Conservation (phyloP, 1,140 invertebrate species). For the Cyrtorhinus lividipennis region DNA sequence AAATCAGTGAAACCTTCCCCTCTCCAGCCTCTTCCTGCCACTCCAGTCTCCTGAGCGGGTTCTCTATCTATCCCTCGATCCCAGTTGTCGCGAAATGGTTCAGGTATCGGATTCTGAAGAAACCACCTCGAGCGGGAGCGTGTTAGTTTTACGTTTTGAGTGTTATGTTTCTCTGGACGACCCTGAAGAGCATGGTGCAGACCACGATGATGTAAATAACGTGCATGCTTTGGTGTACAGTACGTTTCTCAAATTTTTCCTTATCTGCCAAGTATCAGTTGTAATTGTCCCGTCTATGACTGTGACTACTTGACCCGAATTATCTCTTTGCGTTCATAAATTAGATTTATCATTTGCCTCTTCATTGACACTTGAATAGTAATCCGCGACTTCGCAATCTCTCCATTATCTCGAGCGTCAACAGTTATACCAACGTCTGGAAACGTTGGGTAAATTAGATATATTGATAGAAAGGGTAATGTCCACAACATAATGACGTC, state of each 20-base stretch:
- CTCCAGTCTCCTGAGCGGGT: neutral
- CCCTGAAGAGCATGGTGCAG: neutral
- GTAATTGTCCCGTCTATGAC: neutral
- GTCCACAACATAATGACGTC: too few species aligned
- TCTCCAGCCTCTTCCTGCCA: neutral
- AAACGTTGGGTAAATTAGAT: too few species aligned
- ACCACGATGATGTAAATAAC: constrained; percentile 5
- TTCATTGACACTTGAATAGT: neutral
- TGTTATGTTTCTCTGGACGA: neutral
- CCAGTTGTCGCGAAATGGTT: neutral
- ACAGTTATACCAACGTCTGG: neutral
- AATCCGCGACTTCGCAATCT: neutral
- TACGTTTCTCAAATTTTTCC: neutral
- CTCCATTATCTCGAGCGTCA: neutral
- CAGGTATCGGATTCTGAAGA: neutral
- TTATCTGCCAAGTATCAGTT: neutral
- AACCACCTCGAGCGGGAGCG: neutral
- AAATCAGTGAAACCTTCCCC: neutral
- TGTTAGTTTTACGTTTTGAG: neutral
- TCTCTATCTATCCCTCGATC: neutral
- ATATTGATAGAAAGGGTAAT: too few species aligned
- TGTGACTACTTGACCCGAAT: neutral
- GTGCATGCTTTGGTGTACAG: neutral
- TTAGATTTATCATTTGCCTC: neutral
- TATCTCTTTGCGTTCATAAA: neutral